Base-by-base conservation (phyloP, 2,113 vertebrate species). In the Nyctibius bracteatus region DNA sequence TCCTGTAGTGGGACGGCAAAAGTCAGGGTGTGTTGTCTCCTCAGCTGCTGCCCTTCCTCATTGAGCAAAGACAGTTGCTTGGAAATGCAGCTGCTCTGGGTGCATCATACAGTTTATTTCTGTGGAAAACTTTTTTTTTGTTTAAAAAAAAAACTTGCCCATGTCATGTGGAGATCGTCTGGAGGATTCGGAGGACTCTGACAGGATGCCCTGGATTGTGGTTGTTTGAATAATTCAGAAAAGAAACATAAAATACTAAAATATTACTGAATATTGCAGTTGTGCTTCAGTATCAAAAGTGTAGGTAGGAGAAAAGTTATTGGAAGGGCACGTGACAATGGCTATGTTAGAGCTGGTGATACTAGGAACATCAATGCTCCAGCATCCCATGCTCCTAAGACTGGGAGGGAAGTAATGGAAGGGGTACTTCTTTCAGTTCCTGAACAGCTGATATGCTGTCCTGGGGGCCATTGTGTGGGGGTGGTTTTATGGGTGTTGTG, bases 111-210 rank as follows among this genome's bases (percentile, higher is more conserved):
- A 52, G 55, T 27, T 74, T 54, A 19, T 43, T 74, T 63, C 47
- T 41, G 33, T 74, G n/a, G 43, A 63, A 71, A 78, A 23, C 23
- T 12, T 61, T 37, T 39, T 14, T 58, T 30, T 30, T 31, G 44
- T 43, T 43, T 44, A 27, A 61, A 15, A 35, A 35, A 7, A 25
- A 37, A 27, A 51, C 7, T 82, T 67, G 12, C 14, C 27, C 0
- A 0, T 66, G 14, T 84, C 27, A 14, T 0, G 0, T 65, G n/a
- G 31, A 27, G 5, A 27, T 68, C 6, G n/a, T 58, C 46, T 70
- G 41, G 31, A 57, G 54, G 54, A 41, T 74, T 73, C 14, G 3
- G 37, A n/a, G n/a, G 47, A 46, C 10, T 49, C 28, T 65, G 9
- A 27, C 24, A 68, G 18, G 8, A 16, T 75, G 19, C 14, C 6